phyloP scores from a whole-genome alignment of 2,797 vertebrate species.

The Capromys pilorides region DNA sequence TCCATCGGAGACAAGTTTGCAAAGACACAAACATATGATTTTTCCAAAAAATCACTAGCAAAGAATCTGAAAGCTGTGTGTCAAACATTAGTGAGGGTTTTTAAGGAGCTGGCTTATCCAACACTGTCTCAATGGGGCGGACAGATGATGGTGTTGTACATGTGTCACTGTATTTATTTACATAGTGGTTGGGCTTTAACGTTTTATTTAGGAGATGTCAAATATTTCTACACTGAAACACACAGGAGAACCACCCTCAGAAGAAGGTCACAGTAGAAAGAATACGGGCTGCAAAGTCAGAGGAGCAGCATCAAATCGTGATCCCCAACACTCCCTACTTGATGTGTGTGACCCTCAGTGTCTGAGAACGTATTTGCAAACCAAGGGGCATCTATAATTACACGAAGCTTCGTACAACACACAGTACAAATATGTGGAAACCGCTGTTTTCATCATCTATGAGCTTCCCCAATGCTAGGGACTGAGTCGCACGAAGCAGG shows the following conservation, averaged over 20 bases:
- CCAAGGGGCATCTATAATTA: not conserved
- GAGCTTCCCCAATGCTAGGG: not conserved
- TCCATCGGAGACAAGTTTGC: not conserved
- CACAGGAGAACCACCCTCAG: not conserved
- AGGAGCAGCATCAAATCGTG: not conserved
- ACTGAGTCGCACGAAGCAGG: not conserved
- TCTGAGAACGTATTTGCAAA: not conserved
- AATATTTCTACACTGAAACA: not conserved
- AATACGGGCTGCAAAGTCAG: not conserved
- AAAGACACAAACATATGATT: not conserved
- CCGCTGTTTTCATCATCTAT: not conserved
- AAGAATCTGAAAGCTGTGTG: not conserved
- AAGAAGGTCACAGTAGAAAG: not conserved
- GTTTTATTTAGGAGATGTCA: not conserved
- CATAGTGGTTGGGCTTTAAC: fast-evolving
- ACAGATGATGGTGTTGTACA: fast-evolving
- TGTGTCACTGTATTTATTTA: not conserved
- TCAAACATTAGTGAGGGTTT: not conserved
- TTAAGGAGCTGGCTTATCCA: not conserved
- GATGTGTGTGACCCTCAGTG: not conserved
- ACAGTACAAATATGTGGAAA: fast-evolving
- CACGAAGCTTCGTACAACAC: not conserved
- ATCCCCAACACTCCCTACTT: not conserved
- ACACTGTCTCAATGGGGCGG: not conserved
- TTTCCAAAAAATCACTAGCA: not conserved